Conservation (phyloP, 2,113 vertebrate species). For the Clarias batrachus region DNA sequence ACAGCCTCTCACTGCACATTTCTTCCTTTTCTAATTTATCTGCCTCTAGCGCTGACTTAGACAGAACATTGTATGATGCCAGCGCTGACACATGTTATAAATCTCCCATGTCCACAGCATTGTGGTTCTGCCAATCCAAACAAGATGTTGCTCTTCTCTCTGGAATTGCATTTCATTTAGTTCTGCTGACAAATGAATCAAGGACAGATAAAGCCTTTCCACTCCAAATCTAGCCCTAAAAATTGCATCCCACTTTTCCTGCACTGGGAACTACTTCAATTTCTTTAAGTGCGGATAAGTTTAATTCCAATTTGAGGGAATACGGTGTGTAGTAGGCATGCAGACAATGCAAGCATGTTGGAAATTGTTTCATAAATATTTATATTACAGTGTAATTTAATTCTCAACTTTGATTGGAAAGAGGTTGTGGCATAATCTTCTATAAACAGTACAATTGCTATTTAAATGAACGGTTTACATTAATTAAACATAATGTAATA, state of each 20-base stretch:
- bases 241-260: conserved; percentile 19
- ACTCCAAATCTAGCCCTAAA: conserved; percentile 30
- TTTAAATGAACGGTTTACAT: neutral
- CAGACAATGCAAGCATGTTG: neutral
- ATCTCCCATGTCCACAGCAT: conserved; percentile 60
- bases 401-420: neutral
- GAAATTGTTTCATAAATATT: neutral
- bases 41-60: conserved; percentile 60
- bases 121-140: conserved; percentile 55
- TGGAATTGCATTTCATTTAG: conserved; percentile 61
- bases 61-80: conserved; percentile 69
- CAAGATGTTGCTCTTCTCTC: conserved; percentile 53
- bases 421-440: neutral
- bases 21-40: conserved; percentile 62
- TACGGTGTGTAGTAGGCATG: neutral
- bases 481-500: neutral
- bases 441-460: neutral
- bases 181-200: conserved; percentile 69
- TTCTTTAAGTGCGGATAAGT: neutral
- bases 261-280: neutral
- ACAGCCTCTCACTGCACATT: conserved; percentile 51
- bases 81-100: conserved; percentile 66
- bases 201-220: conserved; percentile 58
- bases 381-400: neutral
- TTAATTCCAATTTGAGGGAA: neutral